Base-by-base conservation (phyloP, 2,888 invertebrate genomes). In the Lamellibrachia satsuma region DNA sequence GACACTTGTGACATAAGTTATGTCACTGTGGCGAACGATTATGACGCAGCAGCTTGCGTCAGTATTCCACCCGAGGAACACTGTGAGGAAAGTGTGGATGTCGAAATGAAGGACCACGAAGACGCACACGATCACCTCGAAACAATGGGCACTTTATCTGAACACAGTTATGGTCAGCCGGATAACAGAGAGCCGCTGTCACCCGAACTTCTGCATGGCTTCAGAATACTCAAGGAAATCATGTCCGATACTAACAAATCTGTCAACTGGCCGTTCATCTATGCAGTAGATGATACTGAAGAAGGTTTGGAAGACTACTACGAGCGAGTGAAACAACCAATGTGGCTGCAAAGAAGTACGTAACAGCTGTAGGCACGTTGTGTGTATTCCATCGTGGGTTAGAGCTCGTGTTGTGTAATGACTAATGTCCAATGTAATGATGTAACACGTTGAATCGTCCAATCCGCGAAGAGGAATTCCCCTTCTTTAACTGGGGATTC, bases 291-390 rank as follows among this genome's bases (percentile, higher is more conserved):
- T 93, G 94, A 94, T 52, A 95, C 95, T n/a, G 95, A 95, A 75
- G 95, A 96, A 27, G 96, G 96, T 39, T 95, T 96, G 93, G 94
- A 94, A 57, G 96, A 97, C 94, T 97, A 97, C 94, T 96, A 96
- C 94, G 96, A 96, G 92, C 95, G 96, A 52, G 96, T 97, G 51
- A 95, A 96, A 90, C 95, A 96, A 91, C 97, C 97, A 7, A 96
- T 97, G 95, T 97, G 97, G 97, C 95, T 97, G 11, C 95, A 95
- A 92, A 96, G 97, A 95, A 97, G 97, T 97, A 94, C 95, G 96
- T 95, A 39, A 39, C 39, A 39, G 39, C 39, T 39, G 39, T 39
- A 39, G 39, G 39, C 39, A 39, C 39, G 39, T 39, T 39, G 39
- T 39, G 39, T 39, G 39, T 75, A 75, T 75, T 75, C 22, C 75